Evolutionary conservation across 2,888 invertebrate species (phyloP).

Genomic region (Bellardia bayeri): DNA sequence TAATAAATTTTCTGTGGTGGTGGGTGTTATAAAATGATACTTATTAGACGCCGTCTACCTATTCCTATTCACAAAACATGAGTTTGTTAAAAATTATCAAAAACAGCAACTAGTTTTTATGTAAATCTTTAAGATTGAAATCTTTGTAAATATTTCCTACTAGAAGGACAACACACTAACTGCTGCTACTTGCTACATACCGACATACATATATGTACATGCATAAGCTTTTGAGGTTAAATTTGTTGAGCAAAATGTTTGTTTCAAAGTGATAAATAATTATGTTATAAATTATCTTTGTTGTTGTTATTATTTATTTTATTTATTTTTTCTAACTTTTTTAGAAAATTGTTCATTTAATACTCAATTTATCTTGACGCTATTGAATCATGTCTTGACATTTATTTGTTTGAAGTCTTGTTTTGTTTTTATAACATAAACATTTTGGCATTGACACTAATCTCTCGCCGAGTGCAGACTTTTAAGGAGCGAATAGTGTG

Average conservation of each 20-base stretch:
- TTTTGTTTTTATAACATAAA: constrained; percentile 35
- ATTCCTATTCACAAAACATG: background rate
- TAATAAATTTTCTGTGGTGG: background rate
- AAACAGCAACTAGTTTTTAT: background rate
- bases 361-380: constrained; percentile 21
- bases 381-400: constrained; percentile 44
- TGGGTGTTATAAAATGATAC: constrained; percentile 32
- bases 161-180: constrained; percentile 6
- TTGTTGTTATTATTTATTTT: background rate
- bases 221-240: background rate
- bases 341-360: constrained; percentile 16
- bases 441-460: constrained; percentile 64
- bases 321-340: background rate
- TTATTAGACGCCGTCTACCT: background rate
- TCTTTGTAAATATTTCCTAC: constrained; percentile 29
- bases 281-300: background rate
- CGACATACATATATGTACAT: too few species aligned
- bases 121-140: constrained; percentile 11
- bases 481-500: constrained; percentile 43
- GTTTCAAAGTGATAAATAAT: background rate
- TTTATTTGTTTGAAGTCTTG: constrained; percentile 38
- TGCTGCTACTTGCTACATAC: too few species aligned
- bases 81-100: background rate
- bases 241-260: background rate
- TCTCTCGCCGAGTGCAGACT: constrained; percentile 33